A percentile compares a stretch with the other conserved stretches of the same genome.
Conservation (phyloP, 2,113 vertebrate species). For the Willisornis vidua region DNA sequence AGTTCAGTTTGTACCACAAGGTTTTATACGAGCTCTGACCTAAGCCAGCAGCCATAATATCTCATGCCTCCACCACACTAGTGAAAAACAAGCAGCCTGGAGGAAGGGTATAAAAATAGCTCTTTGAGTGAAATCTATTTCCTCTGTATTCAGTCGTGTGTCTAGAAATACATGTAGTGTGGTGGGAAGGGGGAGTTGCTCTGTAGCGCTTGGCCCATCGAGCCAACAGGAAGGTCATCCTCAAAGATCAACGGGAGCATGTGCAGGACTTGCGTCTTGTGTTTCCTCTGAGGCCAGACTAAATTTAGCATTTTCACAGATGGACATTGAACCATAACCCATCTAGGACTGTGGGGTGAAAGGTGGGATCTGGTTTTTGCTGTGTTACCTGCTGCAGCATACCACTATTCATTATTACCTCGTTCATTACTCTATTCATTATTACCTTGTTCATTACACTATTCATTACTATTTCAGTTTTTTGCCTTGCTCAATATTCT, state of each 20-base stretch:
- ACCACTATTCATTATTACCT: not conserved
- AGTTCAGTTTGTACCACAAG: not conserved
- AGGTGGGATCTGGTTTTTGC: not conserved
- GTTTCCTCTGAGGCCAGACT: conserved; percentile 43
- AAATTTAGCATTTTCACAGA: conserved; percentile 61
- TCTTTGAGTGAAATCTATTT: not conserved
- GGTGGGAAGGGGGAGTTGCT: not conserved
- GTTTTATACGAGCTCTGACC: not conserved
- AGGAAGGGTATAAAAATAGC: conserved; percentile 24
- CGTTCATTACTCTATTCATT: not conserved
- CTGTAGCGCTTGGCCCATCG: not conserved
- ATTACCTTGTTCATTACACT: not conserved
- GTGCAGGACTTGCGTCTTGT: conserved; percentile 13
- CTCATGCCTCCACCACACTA: not conserved
- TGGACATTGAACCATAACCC: not conserved
- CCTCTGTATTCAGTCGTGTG: not conserved
- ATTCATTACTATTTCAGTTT: not conserved
- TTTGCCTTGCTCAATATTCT: not conserved
- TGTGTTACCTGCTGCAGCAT: not conserved
- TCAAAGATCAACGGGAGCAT: not conserved
- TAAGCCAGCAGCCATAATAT: not conserved
- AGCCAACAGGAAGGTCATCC: conserved; percentile 42
- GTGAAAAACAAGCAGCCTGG: not conserved
- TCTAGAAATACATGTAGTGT: not conserved
- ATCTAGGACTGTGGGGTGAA: not conserved